A percentile compares a stretch with the other conserved stretches of the same genome.
phyloP scores from a whole-genome alignment of 35 echinoderm and acorn worm genomes.

The Lytechinus pictus region DNA sequence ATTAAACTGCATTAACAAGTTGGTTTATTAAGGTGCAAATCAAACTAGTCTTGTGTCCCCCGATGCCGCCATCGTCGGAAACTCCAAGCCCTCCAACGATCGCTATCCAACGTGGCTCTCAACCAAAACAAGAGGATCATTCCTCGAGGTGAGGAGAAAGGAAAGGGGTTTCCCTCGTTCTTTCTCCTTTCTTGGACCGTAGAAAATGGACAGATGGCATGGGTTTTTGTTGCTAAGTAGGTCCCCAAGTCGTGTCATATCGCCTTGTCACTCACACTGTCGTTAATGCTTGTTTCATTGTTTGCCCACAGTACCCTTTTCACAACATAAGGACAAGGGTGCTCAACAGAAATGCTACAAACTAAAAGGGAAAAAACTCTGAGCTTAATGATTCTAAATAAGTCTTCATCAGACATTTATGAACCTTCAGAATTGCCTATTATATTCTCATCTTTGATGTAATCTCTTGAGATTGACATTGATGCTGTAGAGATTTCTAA shows the following conservation, averaged over 20 bases:
- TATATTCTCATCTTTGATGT: not conserved
- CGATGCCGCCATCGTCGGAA: not conserved
- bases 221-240: slow-evolving; percentile 18
- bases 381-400: not conserved
- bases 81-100: not conserved
- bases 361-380: not conserved
- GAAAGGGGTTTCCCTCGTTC: not conserved
- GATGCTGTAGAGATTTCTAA: not conserved
- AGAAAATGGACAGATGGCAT: not conserved
- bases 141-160: not conserved
- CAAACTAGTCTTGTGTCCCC: not conserved
- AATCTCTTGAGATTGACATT: not conserved
- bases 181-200: not conserved
- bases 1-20: slow-evolving; percentile 14
- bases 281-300: not conserved
- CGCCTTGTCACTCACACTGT: slow-evolving; percentile 15
- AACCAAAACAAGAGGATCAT: not conserved
- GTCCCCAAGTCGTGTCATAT: slow-evolving; percentile 8
- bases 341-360: not conserved
- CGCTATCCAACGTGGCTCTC: not conserved
- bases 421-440: not conserved
- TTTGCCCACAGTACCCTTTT: not conserved
- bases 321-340: not conserved
- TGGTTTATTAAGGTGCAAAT: not conserved
- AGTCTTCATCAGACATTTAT: not conserved